Conservation (phyloP, 2,888 invertebrate genomes). For the Drosophila paracracens region DNA sequence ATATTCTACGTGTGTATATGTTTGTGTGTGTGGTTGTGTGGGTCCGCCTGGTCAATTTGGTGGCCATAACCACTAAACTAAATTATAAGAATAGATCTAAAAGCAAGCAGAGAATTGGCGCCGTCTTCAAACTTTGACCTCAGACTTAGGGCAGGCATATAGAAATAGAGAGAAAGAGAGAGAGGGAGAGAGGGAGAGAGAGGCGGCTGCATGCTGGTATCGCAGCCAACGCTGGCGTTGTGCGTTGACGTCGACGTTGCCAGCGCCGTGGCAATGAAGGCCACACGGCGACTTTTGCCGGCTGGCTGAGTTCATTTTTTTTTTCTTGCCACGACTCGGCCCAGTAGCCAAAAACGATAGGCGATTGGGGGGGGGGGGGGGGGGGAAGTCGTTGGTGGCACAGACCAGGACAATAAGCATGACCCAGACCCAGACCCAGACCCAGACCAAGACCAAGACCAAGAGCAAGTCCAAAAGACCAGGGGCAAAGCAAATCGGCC, state of each 20-base stretch:
- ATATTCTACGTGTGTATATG: background rate
- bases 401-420: slow-evolving; percentile 2
- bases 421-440: background rate
- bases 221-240: slow-evolving; percentile 24
- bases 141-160: slow-evolving; percentile 16
- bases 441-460: background rate
- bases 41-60: slow-evolving; percentile 54
- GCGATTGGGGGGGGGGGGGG: background rate
- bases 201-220: slow-evolving; percentile 22
- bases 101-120: slow-evolving; percentile 25
- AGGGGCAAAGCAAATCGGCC: slow-evolving; percentile 63
- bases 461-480: slow-evolving; percentile 14
- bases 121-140: slow-evolving; percentile 47
- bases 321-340: slow-evolving; percentile 2
- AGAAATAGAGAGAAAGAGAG: background rate
- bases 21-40: slow-evolving; percentile 2
- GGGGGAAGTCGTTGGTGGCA: background rate
- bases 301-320: slow-evolving; percentile 59
- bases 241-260: slow-evolving; percentile 13
- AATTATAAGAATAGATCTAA: slow-evolving; percentile 62
- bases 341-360: background rate
- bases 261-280: slow-evolving; percentile 63
- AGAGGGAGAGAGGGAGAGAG: too few relatives aligned
- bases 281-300: slow-evolving; percentile 76
- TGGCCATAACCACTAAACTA: slow-evolving; percentile 54